Evolutionary conservation across 2,888 invertebrate species (phyloP).

Genomic region (Corbicula japonica): DNA sequence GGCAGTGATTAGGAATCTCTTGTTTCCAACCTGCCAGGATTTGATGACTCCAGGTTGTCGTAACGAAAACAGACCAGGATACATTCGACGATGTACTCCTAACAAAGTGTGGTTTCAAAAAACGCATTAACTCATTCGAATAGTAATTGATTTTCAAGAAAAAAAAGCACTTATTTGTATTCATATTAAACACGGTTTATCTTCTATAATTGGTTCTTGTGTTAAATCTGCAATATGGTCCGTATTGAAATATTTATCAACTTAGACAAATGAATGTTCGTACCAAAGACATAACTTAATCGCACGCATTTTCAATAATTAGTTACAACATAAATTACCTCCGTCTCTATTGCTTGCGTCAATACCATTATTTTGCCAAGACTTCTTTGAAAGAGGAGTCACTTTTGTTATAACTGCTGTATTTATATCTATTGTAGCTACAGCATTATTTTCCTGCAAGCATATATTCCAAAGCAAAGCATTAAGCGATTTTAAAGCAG

Average conservation of each 20-base stretch:
- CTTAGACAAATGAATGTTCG: not conserved
- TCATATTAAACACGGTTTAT: not conserved
- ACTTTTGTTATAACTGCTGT: conserved; percentile 55
- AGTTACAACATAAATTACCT: conserved; percentile 58
- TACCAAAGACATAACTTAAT: not conserved
- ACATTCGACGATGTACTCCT: conserved; percentile 70
- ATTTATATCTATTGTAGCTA: conserved; percentile 67
- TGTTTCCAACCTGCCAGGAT: conserved; percentile 57
- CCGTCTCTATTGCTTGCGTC: conserved; percentile 77
- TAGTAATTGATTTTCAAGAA: not conserved
- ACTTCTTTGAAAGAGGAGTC: conserved; percentile 66
- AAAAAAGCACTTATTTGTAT: not conserved
- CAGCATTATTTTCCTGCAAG: conserved; percentile 74
- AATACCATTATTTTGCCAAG: conserved; percentile 65
- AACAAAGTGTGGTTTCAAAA: not conserved
- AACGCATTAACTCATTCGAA: not conserved
- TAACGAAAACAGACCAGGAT: conserved; percentile 62
- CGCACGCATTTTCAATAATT: not conserved
- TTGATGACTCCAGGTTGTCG: conserved; percentile 73
- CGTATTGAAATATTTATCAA: not conserved
- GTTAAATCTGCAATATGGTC: not conserved
- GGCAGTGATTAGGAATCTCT: conserved; percentile 69
- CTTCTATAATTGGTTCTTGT: not conserved
- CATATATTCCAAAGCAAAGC: not conserved
- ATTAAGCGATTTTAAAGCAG: not conserved